phyloP scores from a whole-genome alignment of 35 echinoderm and acorn worm species.

The Apostichopus japonicus region DNA sequence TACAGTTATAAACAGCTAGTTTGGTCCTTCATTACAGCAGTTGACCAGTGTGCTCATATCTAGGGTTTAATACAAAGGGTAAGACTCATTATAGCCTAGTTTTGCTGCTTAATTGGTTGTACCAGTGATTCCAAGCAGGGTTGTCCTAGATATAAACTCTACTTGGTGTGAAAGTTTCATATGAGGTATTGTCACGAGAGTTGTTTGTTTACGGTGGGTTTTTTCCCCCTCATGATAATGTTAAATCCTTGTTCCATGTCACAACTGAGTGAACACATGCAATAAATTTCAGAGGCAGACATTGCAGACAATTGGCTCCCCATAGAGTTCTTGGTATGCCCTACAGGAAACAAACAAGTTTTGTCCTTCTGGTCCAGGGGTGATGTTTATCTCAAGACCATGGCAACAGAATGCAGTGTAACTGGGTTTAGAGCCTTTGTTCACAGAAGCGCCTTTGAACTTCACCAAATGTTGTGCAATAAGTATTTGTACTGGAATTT shows the following conservation, averaged over 20 bases:
- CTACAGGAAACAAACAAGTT: constrained; percentile 18
- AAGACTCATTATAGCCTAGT: no score
- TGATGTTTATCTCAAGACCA: constrained; percentile 41
- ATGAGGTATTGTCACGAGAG: not conserved
- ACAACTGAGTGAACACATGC: constrained; percentile 10
- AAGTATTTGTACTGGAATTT: no score
- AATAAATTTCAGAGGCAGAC: constrained; percentile 5
- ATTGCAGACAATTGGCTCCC: constrained; percentile 16
- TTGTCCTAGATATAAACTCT: no score
- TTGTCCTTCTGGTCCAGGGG: constrained; percentile 34
- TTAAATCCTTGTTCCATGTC: not conserved
- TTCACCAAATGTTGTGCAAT: not conserved
- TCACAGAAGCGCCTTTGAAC: not conserved
- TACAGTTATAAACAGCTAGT: no score
- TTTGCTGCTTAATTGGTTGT: no score
- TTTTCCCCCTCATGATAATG: not conserved
- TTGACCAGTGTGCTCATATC: no score
- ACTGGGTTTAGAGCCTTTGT: not conserved
- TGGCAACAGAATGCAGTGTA: constrained; percentile 39
- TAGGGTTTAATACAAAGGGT: no score
- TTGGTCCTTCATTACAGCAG: no score
- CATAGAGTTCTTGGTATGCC: constrained; percentile 21
- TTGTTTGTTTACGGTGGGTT: not conserved
- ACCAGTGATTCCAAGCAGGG: no score
- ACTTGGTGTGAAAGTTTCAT: no score